These are phyloP conservation scores for Aphodius sticticus DNA, from an alignment of 2,888 invertebrate species.

Conservation along the genomic window DNA sequence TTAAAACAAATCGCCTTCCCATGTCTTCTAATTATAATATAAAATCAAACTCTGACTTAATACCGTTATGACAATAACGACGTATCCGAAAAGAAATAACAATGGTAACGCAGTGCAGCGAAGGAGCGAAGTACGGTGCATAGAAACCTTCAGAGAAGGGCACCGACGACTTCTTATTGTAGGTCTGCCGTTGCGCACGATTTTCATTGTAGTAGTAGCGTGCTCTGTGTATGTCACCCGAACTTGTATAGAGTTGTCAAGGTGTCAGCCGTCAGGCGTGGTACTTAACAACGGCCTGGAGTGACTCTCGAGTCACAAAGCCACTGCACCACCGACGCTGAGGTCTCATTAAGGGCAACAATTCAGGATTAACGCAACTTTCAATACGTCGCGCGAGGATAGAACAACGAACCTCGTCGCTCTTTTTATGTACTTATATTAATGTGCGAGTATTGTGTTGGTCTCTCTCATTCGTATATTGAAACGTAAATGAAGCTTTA, in stretches of 20 bases:
- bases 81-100: neutral
- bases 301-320: neutral
- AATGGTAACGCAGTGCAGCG: neutral
- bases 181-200: neutral
- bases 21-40: too few species aligned
- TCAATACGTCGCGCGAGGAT: neutral
- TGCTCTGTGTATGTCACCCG: neutral
- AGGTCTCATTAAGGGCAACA: neutral
- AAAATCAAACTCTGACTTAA: neutral
- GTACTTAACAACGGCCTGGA: neutral
- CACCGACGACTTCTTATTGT: neutral
- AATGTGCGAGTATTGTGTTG: neutral
- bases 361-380: slow-evolving; percentile 4
- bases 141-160: neutral
- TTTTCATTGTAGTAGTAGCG: neutral
- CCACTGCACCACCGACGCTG: neutral
- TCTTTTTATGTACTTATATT: neutral
- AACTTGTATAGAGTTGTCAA: neutral
- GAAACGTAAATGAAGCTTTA: neutral
- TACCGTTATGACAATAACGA: neutral
- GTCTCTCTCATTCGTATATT: neutral
- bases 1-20: too few species aligned
- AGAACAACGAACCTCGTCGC: neutral
- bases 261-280: neutral
- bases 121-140: neutral